Conservation (phyloP, 2,888 invertebrate genomes). For the Leptarthrus brevirostris region DNA sequence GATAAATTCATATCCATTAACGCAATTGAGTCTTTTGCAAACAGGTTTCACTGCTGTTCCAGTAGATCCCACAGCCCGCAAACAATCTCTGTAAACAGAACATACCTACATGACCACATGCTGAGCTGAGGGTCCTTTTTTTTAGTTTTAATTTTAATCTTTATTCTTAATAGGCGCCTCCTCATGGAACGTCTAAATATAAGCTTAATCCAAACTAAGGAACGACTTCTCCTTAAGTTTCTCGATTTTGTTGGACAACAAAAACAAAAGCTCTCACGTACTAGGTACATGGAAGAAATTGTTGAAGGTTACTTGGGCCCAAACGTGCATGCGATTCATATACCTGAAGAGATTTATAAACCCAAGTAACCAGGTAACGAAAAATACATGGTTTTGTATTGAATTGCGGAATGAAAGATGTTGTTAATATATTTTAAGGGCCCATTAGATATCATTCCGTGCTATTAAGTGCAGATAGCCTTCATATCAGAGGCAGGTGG, state of each 20-base stretch:
- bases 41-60: too few species aligned
- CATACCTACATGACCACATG: too few species aligned
- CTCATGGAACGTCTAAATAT: not conserved
- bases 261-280: slow-evolving; percentile 26
- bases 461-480: slow-evolving; percentile 15
- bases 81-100: too few species aligned
- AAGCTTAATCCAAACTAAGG: not conserved
- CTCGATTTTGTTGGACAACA: not conserved
- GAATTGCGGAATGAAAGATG: slow-evolving; percentile 26
- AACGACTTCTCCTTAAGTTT: not conserved
- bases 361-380: slow-evolving; percentile 40
- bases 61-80: not conserved
- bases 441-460: slow-evolving; percentile 41
- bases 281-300: slow-evolving; percentile 22
- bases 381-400: slow-evolving; percentile 37
- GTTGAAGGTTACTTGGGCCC: slow-evolving; percentile 29
- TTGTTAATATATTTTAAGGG: slow-evolving; percentile 35
- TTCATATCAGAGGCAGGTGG: not conserved
- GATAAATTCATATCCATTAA: slow-evolving; percentile 24
- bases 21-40: slow-evolving; percentile 9
- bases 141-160: too few species aligned
- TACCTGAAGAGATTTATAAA: slow-evolving; percentile 35
- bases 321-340: slow-evolving; percentile 45
- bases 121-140: too few species aligned
- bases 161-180: too few species aligned